phyloP scores from a whole-genome alignment of 2,797 vertebrate genomes.

The Scarus forsteni region DNA sequence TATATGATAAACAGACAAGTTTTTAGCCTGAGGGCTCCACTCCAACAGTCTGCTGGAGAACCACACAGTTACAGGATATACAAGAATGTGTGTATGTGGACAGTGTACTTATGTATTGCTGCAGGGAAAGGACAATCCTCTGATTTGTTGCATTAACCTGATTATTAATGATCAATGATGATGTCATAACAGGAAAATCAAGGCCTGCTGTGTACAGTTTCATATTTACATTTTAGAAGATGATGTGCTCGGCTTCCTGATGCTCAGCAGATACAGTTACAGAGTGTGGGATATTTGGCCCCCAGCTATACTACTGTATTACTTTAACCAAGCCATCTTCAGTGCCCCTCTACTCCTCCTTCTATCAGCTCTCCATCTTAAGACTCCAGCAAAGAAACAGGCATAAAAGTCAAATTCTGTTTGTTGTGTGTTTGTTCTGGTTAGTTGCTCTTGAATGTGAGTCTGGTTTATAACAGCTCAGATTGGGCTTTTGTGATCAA shows the following conservation, averaged over 20 bases:
- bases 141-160: slow-evolving; percentile 47
- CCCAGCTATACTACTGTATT: slow-evolving; percentile 9
- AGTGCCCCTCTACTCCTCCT: not conserved
- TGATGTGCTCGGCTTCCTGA: slow-evolving; percentile 10
- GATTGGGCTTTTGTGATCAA: no score
- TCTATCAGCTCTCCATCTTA: slow-evolving; percentile 15
- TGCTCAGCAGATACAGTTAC: slow-evolving; percentile 23
- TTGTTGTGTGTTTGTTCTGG: no score
- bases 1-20: slow-evolving; percentile 49
- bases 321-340: slow-evolving; percentile 15
- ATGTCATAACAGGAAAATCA: slow-evolving; percentile 36
- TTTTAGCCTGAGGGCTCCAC: slow-evolving; percentile 40
- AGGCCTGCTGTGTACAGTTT: slow-evolving; percentile 18
- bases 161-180: slow-evolving; percentile 58
- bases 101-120: slow-evolving; percentile 11
- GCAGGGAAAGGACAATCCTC: slow-evolving; percentile 21
- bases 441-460: no score
- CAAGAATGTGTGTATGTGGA: slow-evolving; percentile 4
- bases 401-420: no score
- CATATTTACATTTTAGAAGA: slow-evolving; percentile 22
- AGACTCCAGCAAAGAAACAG: not conserved
- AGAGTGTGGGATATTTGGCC: slow-evolving; percentile 20
- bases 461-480: no score
- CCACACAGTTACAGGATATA: slow-evolving; percentile 19
- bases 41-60: slow-evolving; percentile 60